Base-by-base conservation (phyloP, 2,113 vertebrate genomes). In the Cyrtonyx montezumae region DNA sequence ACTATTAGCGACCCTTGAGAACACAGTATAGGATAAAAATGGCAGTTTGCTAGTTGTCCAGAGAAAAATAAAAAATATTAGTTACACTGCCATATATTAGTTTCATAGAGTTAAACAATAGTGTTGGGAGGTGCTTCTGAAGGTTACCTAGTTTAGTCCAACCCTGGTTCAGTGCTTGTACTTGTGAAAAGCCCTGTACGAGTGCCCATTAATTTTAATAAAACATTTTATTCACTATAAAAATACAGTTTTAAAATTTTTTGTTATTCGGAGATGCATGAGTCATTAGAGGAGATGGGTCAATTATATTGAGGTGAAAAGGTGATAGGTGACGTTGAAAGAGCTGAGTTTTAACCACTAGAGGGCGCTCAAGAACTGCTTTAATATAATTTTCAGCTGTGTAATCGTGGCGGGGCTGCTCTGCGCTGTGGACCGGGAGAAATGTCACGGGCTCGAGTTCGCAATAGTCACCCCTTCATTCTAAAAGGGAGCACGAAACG, bases 351-450 rank as follows among this genome's bases (percentile, higher is more conserved):
- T 71, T 28, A 61, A 28, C 94, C 98, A 96, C 95, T 92, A 97
- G 97, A 96, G 97, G 36, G 97, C n/a, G 69, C 18, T 61, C 76
- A 49, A 96, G 95, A 90, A 67, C 93, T 70, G 84, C 76, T 83
- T 37, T 46, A 55, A 37, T n/a, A 25, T 25, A 3, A 12, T 63
- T 66, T 65, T 30, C 42, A 4, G 40, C 84, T 14, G 21, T 26
- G 3, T 25, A 8, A 25, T 12, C 67, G 2, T 6, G 16, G 32
- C 46, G 8, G 61, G 56, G 11, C 8, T 74, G 73, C 2, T 25
- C 65, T 1, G 16, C 58, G 2, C 23, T 42, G 65, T 46, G 23
- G 20, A 2, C 0, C 15, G 17, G 34, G 59, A 36, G 26, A 20
- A 3, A 9, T 19, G 42, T 46, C 66, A 42, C 16, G 16, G 16